phyloP scores from a whole-genome alignment of 2,888 invertebrate species.

The Barypeithes pellucidus region DNA sequence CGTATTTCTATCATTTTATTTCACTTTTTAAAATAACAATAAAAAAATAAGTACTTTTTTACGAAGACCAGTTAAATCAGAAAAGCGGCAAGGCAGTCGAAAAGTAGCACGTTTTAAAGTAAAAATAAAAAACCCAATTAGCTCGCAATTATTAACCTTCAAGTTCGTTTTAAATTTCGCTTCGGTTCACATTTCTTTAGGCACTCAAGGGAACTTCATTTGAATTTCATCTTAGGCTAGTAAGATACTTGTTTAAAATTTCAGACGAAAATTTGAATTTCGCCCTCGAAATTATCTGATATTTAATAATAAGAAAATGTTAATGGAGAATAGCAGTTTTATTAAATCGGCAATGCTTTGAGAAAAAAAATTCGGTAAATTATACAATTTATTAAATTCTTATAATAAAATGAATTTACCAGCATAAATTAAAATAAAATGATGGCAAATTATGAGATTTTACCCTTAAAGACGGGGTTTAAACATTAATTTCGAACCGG shows the following conservation, averaged over 20 bases:
- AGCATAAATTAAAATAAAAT: background rate
- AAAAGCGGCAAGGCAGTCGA: slow-evolving; percentile 24
- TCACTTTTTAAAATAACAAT: slow-evolving; percentile 14
- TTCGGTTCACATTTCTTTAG: slow-evolving; percentile 55
- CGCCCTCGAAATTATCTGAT: slow-evolving; percentile 53
- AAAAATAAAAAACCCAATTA: slow-evolving; percentile 54
- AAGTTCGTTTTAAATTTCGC: slow-evolving; percentile 55
- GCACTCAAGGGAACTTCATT: slow-evolving; percentile 50
- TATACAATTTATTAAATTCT: slow-evolving; percentile 6
- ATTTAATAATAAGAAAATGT: slow-evolving; percentile 53
- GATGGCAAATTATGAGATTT: background rate
- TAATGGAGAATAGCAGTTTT: slow-evolving; percentile 51
- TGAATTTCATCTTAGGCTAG: slow-evolving; percentile 53
- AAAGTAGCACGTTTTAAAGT: slow-evolving; percentile 34
- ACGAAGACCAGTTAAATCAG: slow-evolving; percentile 24
- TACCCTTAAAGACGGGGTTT: no score
- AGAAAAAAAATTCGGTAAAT: slow-evolving; percentile 2
- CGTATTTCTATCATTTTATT: no score
- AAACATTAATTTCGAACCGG: no score
- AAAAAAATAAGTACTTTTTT: slow-evolving; percentile 33
- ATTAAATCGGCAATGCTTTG: slow-evolving; percentile 40
- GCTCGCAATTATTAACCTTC: slow-evolving; percentile 55
- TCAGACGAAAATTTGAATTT: slow-evolving; percentile 45
- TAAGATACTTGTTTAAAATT: slow-evolving; percentile 54
- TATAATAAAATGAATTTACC: background rate